phyloP scores from a whole-genome alignment of 2,888 invertebrate genomes.

The Ophion costatus region DNA sequence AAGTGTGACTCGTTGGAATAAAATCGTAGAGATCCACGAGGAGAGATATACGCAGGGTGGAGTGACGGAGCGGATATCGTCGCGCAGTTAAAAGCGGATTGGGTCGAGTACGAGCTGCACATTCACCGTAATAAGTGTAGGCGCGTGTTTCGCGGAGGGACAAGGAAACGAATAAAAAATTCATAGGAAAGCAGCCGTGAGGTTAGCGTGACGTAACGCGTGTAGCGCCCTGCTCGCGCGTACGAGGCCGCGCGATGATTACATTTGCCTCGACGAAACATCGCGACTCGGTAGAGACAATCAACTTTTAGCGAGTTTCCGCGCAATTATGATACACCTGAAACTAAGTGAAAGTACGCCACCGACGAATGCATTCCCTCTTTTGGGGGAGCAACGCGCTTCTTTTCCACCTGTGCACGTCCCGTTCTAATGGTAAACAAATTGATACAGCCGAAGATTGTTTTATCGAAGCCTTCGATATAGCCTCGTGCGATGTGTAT shows the following conservation, averaged over 20 bases:
- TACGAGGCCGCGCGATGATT: constrained; percentile 70
- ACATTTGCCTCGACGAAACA: constrained; percentile 73
- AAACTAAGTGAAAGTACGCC: no score
- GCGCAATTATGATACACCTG: background rate
- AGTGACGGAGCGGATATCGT: constrained; percentile 20
- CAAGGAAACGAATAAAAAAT: constrained; percentile 71
- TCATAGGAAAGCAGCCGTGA: constrained; percentile 64
- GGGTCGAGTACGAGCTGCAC: constrained; percentile 43
- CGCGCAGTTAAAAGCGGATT: constrained; percentile 69
- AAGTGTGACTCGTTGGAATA: constrained; percentile 28
- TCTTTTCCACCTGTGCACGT: no score
- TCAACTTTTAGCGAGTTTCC: background rate
- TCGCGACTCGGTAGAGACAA: background rate
- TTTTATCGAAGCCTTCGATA: no score
- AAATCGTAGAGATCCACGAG: constrained; percentile 76
- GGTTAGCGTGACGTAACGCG: constrained; percentile 73
- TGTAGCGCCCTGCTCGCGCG: constrained; percentile 62
- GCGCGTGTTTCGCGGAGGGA: constrained; percentile 59
- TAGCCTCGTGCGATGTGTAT: background rate
- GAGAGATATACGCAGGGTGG: constrained; percentile 68
- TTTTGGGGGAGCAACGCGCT: no score
- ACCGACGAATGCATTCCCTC: no score
- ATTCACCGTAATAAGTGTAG: constrained; percentile 27
- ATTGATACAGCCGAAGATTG: no score
- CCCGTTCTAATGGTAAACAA: no score